A percentile compares a stretch with the other conserved stretches of the same genome.
These are phyloP conservation scores for Troilus luridus DNA, from an alignment of 2,888 invertebrate genomes.

Conservation along the genomic window DNA sequence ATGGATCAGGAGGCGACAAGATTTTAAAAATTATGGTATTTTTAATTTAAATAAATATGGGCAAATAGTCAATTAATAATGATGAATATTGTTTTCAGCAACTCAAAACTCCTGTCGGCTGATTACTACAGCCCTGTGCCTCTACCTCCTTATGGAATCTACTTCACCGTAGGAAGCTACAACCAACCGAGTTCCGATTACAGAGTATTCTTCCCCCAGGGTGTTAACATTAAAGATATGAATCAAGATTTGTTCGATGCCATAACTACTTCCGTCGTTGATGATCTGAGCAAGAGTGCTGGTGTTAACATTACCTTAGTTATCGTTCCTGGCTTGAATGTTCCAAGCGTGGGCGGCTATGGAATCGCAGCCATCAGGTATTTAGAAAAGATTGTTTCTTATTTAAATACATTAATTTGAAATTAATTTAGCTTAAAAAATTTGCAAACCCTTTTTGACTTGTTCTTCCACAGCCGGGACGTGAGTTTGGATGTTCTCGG, in stretches of 20 bases:
- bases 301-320: not conserved
- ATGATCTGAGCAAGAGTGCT: not conserved
- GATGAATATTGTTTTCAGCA: not conserved
- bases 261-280: not conserved
- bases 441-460: not conserved
- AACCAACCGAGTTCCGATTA: not conserved
- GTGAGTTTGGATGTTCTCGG: not conserved
- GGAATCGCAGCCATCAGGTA: constrained; percentile 1
- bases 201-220: not conserved
- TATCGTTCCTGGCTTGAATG: not conserved
- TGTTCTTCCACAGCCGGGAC: not conserved
- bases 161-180: constrained; percentile 34
- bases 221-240: not conserved
- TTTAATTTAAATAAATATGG: no score
- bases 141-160: constrained; percentile 36
- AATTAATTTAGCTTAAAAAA: no score
- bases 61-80: no score
- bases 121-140: not conserved
- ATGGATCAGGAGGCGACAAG: no score
- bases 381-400: no score
- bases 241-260: constrained; percentile 8
- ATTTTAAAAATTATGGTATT: no score
- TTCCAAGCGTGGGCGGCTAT: not conserved
- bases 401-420: no score
- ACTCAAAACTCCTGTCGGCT: not conserved